These are phyloP conservation scores for Hypomesus transpacificus DNA, from an alignment of 2,113 vertebrate species.

Conservation along the genomic window DNA sequence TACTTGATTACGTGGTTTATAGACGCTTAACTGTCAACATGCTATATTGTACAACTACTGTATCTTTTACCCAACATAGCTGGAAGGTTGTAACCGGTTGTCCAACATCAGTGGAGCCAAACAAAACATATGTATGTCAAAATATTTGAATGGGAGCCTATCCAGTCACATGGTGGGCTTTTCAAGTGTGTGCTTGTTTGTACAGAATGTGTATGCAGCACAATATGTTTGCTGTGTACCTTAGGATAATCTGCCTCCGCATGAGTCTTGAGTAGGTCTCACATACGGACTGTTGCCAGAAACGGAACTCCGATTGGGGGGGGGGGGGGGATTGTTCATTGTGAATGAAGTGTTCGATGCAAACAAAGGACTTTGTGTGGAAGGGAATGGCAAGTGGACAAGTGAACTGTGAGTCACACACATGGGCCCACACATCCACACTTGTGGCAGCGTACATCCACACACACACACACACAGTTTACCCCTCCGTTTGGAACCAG, in stretches of 20 bases:
- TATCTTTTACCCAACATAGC: too few species aligned
- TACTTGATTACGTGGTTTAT: too few species aligned
- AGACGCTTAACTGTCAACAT: too few species aligned
- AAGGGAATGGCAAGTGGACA: constrained; percentile 21
- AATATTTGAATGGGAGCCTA: too few species aligned
- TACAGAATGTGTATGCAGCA: background rate
- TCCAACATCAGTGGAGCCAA: too few species aligned
- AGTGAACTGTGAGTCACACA: constrained; percentile 9
- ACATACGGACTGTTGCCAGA: background rate
- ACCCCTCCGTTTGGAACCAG: background rate
- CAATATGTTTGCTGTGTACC: background rate
- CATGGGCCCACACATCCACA: background rate
- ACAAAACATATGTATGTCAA: too few species aligned
- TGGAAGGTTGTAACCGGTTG: too few species aligned
- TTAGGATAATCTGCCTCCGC: background rate
- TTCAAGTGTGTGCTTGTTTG: too few species aligned
- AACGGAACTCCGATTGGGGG: background rate
- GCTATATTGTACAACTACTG: too few species aligned
- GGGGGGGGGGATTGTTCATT: constrained; percentile 12
- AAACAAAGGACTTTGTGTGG: constrained; percentile 42
- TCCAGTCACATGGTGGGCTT: too few species aligned
- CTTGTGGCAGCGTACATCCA: background rate
- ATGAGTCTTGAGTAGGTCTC: too few species aligned
- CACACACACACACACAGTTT: constrained; percentile 5
- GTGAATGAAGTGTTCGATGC: constrained; percentile 18